Percentiles rank a stretch among this genome's conserved stretches.
Evolutionary conservation across 2,797 vertebrate genomes (phyloP).

Genomic region (Rhinichthys osculus): DNA sequence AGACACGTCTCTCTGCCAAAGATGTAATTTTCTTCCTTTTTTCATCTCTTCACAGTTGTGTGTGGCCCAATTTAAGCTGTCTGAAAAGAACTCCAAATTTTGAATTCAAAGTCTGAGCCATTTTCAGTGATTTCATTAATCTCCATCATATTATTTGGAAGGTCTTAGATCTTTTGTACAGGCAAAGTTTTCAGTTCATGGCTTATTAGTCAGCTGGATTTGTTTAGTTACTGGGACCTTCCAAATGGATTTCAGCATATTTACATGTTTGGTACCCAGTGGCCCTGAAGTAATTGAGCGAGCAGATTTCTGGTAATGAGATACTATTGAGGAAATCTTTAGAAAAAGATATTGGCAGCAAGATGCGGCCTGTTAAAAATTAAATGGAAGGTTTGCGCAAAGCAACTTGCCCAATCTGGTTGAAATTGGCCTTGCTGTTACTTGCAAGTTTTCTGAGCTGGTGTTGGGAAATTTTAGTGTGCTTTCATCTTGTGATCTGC

Average conservation of each 20-base stretch:
- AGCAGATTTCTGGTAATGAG: slow-evolving; percentile 34
- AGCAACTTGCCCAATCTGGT: not conserved
- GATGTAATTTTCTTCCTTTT: slow-evolving; percentile 33
- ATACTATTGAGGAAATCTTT: slow-evolving; percentile 27
- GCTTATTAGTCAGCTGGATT: slow-evolving; percentile 9
- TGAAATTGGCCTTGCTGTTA: slow-evolving; percentile 17
- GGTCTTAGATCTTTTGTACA: slow-evolving; percentile 25
- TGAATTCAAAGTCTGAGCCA: not conserved
- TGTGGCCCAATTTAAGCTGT: not conserved
- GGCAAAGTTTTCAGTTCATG: slow-evolving; percentile 9
- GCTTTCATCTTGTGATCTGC: slow-evolving; percentile 10
- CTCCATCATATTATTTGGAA: slow-evolving; percentile 21
- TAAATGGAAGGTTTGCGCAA: not conserved
- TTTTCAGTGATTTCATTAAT: slow-evolving; percentile 34
- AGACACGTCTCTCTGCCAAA: slow-evolving; percentile 32
- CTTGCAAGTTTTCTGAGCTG: not conserved
- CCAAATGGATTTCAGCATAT: slow-evolving; percentile 25
- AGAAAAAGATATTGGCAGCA: slow-evolving; percentile 21
- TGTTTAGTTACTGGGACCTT: slow-evolving; percentile 10
- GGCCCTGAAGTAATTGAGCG: slow-evolving; percentile 23
- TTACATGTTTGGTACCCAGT: slow-evolving; percentile 18
- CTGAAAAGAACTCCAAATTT: slow-evolving; percentile 31
- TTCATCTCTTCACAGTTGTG: slow-evolving; percentile 2
- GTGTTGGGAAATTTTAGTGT: not conserved
- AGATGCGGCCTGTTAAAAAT: slow-evolving; percentile 15